Evolutionary conservation across 2,113 vertebrate species (phyloP), one percentile per base, ranked within the genome.

Genomic region (Cyphomyrus discorhynchus): DNA sequence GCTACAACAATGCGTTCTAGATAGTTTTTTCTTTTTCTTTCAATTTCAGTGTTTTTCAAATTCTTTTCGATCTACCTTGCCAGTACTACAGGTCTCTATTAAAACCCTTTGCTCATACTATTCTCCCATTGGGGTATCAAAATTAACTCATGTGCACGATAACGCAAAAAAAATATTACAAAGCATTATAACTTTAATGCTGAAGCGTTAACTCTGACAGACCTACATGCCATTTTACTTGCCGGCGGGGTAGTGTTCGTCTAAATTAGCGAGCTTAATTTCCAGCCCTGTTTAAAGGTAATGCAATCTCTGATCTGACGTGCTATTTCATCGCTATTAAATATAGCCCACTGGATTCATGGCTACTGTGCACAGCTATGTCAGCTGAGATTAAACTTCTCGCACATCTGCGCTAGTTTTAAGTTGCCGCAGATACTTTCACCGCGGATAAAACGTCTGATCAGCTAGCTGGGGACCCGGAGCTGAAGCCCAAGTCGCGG

Each of bases 321-420:
- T 27, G 83, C 21, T 86, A 49, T 86, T 86, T 86, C 49, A 86
- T 86, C 24, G 45, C n/a, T 50, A 86, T 49, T 86, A 86, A 86
- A 86, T 86, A 86, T 86, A 86, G 82, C 82, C 82, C 19, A 17
- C 50, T 86, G 24, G 42, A n/a, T 86, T 86, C 45, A 27, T 49
- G 21, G 47, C 45, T 86, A 50, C 83, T 86, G 24, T 85, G 24
- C 15, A 46, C 19, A 85, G 45, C 45, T 86, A 86, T 27, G 31
- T 86, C 83, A 86, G 83, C 13, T 47, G 11, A 49, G 83, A 86
- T 86, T 50, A 50, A 27, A 86, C 46, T 47, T 86, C 31, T 80
- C 42, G 83, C 24, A 39, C 13, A 42, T 27, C 45, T n/a, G 45
- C 7, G 47, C 45, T 46, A 7, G 46, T 10, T 86, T n/a, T 86